Evolutionary conservation across 2,113 vertebrate species (phyloP).

Genomic region (Callaeas wilsoni): DNA sequence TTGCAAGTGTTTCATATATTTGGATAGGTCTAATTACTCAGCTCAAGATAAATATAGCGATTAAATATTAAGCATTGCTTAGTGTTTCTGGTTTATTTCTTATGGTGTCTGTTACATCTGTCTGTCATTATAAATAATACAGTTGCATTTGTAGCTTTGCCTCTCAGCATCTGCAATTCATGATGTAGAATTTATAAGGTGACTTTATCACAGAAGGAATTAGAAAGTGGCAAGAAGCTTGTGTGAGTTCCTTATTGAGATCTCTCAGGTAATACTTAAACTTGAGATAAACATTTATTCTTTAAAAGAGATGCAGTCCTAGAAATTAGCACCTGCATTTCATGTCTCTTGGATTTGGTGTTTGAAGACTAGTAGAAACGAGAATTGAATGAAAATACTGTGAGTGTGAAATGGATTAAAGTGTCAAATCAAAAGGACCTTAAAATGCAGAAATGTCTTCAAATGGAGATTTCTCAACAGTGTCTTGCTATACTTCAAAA

Average conservation of each 20-base stretch:
- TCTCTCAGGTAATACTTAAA: background rate
- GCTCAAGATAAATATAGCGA: background rate
- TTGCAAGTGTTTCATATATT: background rate
- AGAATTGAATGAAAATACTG: background rate
- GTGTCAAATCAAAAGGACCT: background rate
- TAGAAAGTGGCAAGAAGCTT: background rate
- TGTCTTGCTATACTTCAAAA: background rate
- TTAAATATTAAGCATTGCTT: background rate
- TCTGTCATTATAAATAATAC: background rate
- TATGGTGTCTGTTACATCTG: background rate
- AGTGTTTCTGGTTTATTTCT: background rate
- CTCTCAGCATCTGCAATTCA: background rate
- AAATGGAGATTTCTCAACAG: background rate
- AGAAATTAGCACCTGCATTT: background rate
- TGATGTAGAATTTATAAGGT: background rate
- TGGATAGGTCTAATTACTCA: background rate
- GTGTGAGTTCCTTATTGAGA: background rate
- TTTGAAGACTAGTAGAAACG: background rate
- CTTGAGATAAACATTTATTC: background rate
- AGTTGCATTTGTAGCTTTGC: background rate
- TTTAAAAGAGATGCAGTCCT: background rate
- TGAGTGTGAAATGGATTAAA: background rate
- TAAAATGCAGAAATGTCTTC: slow-evolving; percentile 1
- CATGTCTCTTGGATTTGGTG: background rate
- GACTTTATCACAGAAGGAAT: background rate